These are phyloP conservation scores for Automeris io DNA, from an alignment of 2,888 invertebrate genomes.

Conservation along the genomic window DNA sequence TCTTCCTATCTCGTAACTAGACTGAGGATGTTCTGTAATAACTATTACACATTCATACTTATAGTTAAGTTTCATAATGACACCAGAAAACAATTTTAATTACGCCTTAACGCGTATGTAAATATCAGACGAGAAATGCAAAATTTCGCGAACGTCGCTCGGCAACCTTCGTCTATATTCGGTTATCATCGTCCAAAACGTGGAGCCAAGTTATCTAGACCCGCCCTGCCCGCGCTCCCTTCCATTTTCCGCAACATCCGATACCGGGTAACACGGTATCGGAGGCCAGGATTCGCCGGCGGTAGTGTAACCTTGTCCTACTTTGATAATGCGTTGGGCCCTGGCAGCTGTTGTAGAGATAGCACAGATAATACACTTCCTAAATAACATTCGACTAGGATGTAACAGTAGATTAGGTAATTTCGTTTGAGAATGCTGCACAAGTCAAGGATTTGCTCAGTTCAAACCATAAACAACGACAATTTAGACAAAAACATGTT, in stretches of 20 bases:
- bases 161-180: neutral
- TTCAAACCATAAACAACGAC: no score
- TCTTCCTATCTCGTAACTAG: no score
- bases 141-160: neutral
- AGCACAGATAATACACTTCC: slow-evolving; percentile 51
- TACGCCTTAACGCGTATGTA: no score
- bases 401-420: slow-evolving; percentile 14
- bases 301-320: slow-evolving; percentile 58
- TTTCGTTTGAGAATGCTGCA: neutral
- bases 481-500: no score
- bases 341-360: slow-evolving; percentile 37
- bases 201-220: neutral
- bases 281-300: slow-evolving; percentile 38
- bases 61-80: no score
- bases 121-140: neutral
- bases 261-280: neutral
- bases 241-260: slow-evolving; percentile 1
- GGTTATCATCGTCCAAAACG: neutral
- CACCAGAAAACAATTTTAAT: no score
- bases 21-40: no score
- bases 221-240: slow-evolving; percentile 8
- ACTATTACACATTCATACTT: no score
- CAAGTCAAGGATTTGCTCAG: neutral
- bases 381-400: slow-evolving; percentile 31
- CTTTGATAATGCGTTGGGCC: slow-evolving; percentile 48